Conservation (phyloP, 2,113 vertebrate genomes). For the Thomomys bottae region DNA sequence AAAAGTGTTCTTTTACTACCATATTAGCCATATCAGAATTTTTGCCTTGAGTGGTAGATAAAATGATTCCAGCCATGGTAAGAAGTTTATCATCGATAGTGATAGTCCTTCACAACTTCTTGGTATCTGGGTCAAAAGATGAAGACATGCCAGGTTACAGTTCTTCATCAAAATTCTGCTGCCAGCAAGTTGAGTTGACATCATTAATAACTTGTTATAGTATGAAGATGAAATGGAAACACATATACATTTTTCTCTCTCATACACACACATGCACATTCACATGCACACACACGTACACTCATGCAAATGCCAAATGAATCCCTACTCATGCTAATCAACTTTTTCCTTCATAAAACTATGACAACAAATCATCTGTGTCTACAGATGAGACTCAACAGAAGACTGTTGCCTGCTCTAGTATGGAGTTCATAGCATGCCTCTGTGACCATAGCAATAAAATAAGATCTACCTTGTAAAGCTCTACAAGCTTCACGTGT, state of each 20-base stretch:
- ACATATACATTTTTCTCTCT: no score
- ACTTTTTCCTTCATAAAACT: neutral
- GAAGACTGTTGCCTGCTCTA: neutral
- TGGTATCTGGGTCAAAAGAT: neutral
- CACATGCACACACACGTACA: no score
- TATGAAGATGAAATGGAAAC: slow-evolving; percentile 2
- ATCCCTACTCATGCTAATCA: neutral
- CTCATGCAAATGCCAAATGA: no score
- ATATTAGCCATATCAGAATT: neutral
- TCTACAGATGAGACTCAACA: neutral
- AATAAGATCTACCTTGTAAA: neutral
- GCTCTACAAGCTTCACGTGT: neutral
- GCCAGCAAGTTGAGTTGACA: slow-evolving; percentile 40
- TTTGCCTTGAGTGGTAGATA: neutral
- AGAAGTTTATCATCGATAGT: neutral
- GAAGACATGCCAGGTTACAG: slow-evolving; percentile 25
- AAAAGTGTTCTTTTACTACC: neutral
- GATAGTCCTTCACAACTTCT: neutral
- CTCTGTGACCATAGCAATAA: neutral
- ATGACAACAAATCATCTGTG: neutral
- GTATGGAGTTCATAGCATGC: neutral
- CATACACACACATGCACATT: no score
- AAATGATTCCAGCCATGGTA: neutral
- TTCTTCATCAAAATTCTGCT: slow-evolving; percentile 67
- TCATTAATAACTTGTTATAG: slow-evolving; percentile 14